phyloP scores from a whole-genome alignment of 2,888 invertebrate species.

The Callimorpha dominula region DNA sequence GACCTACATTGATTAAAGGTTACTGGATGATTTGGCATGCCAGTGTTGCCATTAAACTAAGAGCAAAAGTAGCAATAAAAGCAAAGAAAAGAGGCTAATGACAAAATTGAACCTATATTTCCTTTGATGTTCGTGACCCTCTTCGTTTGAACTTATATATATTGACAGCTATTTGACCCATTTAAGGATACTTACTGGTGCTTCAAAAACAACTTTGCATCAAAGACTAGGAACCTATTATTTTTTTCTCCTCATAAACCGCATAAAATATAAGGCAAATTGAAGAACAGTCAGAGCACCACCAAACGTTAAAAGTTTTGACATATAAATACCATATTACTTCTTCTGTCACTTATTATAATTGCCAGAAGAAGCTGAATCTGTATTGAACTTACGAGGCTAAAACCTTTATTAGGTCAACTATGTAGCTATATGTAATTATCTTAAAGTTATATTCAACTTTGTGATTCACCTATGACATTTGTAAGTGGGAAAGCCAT shows the following conservation, averaged over 20 bases:
- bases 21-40: not conserved
- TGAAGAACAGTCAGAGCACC: too few relatives aligned
- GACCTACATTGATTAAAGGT: conserved; percentile 11
- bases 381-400: not conserved
- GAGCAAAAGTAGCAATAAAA: not conserved
- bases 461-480: too few relatives aligned
- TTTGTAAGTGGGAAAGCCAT: too few relatives aligned
- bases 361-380: too few relatives aligned
- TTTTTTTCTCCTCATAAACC: too few relatives aligned
- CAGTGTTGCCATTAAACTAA: not conserved
- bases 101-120: not conserved
- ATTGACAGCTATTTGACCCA: not conserved
- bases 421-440: too few relatives aligned
- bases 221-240: not conserved
- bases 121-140: not conserved
- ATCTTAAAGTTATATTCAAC: too few relatives aligned
- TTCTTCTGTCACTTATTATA: not conserved
- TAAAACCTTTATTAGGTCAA: not conserved
- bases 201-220: not conserved
- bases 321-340: not conserved
- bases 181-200: not conserved
- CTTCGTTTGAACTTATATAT: not conserved
- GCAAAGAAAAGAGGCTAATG: not conserved
- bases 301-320: not conserved
- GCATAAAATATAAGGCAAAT: too few relatives aligned